Evolutionary conservation across 2,797 vertebrate species (phyloP), one percentile per base, ranked within the genome.

Genomic region (Cetoscarus ocellatus): DNA sequence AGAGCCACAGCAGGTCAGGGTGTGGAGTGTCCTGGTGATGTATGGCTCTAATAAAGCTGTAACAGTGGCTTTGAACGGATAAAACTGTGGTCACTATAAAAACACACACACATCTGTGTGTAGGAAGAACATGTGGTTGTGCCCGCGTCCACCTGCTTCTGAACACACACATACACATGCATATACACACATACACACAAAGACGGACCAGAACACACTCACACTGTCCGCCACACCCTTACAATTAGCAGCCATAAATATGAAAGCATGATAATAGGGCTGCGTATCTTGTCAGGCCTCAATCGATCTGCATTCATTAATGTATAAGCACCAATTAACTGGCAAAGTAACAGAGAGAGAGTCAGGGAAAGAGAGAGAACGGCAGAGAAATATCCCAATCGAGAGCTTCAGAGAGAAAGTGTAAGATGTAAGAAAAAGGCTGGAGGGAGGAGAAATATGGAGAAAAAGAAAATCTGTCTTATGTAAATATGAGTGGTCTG

Each of bases 301-400:
- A 5, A 85, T 82, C 68, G 77, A 91, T 85, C 77, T 75, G 69
- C 84, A 78, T 85, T 92, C 78, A 90, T 86, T 87, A 91, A 90
- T 85, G 80, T 79, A 82, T 86, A 77, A 87, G 83, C 76, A 82
- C 74, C 90, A 91, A 92, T 90, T 88, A 92, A 79, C 60, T 78
- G 69, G 53, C 73, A 70, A 72, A 83, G 81, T 61, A 73, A 84
- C 55, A 4, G 70, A 71, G 67, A 57, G 48, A 64, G 48, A 61
- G 72, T 19, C 34, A n/a, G 18, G 36, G 14, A 27, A 9, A 38
- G 27, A 35, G 9, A 60, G 38, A 38, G 8, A 44, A 39, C 18
- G 42, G 58, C 63, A 49, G 17, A 17, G 34, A 65, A 36, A 76
- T 36, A 40, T 50, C 55, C 44, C 56, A 42, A 67, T 40, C 17